Evolutionary conservation across 2,113 vertebrate genomes (phyloP).

Genomic region (Sarotherodon lohbergeri): DNA sequence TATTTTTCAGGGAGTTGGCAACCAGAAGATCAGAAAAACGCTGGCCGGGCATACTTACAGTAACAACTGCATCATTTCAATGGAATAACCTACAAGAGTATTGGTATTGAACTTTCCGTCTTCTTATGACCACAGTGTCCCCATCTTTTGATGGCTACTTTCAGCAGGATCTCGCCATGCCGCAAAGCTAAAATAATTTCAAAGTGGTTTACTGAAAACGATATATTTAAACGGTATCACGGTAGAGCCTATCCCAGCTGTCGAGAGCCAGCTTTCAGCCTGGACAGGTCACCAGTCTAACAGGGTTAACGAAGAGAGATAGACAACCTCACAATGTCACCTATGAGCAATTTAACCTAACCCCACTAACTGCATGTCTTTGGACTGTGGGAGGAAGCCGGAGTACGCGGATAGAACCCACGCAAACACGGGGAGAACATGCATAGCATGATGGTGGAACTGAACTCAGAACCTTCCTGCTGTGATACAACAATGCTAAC

Average conservation of each 20-base stretch:
- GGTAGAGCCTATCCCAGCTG: neutral
- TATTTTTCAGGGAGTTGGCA: too few species aligned
- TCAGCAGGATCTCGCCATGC: neutral
- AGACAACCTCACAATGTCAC: neutral
- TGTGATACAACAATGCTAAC: neutral
- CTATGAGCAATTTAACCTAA: neutral
- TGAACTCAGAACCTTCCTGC: neutral
- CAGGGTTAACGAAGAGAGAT: neutral
- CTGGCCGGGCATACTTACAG: neutral
- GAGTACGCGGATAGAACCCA: neutral
- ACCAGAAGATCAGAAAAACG: neutral
- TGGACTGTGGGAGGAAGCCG: neutral
- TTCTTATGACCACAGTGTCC: neutral
- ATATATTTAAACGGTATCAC: neutral
- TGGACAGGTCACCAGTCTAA: neutral
- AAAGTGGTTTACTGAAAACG: neutral
- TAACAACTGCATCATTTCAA: neutral
- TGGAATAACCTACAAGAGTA: neutral
- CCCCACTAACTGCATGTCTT: neutral
- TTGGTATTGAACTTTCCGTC: neutral
- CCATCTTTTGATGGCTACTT: neutral
- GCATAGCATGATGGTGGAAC: neutral
- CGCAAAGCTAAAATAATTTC: neutral
- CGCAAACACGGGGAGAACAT: neutral
- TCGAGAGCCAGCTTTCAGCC: neutral